Evolutionary conservation across 2,113 vertebrate genomes (phyloP).

Genomic region (Solea senegalensis): DNA sequence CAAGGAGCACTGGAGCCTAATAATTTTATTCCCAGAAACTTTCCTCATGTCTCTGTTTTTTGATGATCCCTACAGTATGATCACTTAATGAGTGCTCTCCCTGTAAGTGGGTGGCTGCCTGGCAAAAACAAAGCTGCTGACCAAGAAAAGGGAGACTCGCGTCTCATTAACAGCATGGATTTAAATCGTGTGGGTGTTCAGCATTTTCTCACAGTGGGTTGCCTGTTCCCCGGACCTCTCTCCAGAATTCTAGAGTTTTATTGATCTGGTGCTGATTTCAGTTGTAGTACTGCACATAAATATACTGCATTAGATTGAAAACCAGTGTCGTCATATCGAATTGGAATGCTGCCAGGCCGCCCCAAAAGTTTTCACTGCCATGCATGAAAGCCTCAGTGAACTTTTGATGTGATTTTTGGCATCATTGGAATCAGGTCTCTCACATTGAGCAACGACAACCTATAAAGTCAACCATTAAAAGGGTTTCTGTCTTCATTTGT

Average conservation of each 20-base stretch:
- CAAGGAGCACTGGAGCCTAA: constrained; percentile 17
- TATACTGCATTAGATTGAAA: not conserved
- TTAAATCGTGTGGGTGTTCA: constrained; percentile 40
- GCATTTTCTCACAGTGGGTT: constrained; percentile 30
- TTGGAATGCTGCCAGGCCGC: too few species aligned
- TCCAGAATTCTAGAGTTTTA: constrained; percentile 9
- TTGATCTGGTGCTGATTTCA: constrained; percentile 15
- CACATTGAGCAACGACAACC: too few species aligned
- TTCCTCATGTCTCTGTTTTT: constrained; percentile 36
- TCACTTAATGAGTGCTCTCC: constrained; percentile 56
- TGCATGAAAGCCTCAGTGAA: too few species aligned
- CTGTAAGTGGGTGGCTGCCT: constrained; percentile 66
- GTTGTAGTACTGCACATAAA: not conserved
- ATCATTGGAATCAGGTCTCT: too few species aligned
- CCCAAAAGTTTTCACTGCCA: too few species aligned
- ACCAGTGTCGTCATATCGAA: not conserved
- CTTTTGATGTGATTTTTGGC: too few species aligned
- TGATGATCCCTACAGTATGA: constrained; percentile 61
- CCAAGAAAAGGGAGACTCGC: constrained; percentile 46
- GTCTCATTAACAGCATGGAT: constrained; percentile 43
- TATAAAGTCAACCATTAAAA: too few species aligned
- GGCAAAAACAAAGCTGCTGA: constrained; percentile 71
- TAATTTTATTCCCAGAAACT: constrained; percentile 43
- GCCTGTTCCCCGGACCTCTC: constrained; percentile 9
- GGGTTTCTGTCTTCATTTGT: too few species aligned